phyloP scores from a whole-genome alignment of 2,797 vertebrate species.

The Pseudomugil gertrudae region DNA sequence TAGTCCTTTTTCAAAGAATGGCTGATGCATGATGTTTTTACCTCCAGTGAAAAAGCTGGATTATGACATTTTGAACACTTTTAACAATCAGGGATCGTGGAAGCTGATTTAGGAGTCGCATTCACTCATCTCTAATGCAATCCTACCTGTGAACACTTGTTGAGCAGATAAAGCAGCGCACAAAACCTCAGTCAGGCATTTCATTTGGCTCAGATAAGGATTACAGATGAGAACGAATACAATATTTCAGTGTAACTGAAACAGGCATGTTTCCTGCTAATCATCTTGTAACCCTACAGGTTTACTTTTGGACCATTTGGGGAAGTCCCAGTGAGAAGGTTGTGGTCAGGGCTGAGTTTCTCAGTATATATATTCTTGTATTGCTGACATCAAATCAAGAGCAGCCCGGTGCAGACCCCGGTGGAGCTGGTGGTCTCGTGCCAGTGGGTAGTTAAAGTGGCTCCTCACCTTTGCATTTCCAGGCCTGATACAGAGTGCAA shows the following conservation, averaged over 20 bases:
- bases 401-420: neutral
- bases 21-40: no score
- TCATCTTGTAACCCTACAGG: constrained; percentile 2
- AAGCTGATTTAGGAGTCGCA: no score
- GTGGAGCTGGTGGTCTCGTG: constrained; percentile 1
- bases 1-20: no score
- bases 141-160: neutral
- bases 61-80: no score
- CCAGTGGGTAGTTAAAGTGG: neutral
- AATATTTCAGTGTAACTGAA: neutral
- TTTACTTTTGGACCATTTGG: neutral
- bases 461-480: neutral
- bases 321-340: constrained; percentile 14
- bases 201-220: neutral
- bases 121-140: no score
- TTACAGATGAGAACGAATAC: neutral
- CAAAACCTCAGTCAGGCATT: neutral
- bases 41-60: no score
- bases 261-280: neutral
- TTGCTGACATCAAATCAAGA: constrained; percentile 18
- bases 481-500: neutral
- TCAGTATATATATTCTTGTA: neutral
- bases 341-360: constrained; percentile 31
- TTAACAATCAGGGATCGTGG: no score
- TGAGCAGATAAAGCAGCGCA: neutral